These are phyloP conservation scores for Hydroisotoma schaefferi DNA, from an alignment of 2,888 invertebrate species.

Conservation along the genomic window DNA sequence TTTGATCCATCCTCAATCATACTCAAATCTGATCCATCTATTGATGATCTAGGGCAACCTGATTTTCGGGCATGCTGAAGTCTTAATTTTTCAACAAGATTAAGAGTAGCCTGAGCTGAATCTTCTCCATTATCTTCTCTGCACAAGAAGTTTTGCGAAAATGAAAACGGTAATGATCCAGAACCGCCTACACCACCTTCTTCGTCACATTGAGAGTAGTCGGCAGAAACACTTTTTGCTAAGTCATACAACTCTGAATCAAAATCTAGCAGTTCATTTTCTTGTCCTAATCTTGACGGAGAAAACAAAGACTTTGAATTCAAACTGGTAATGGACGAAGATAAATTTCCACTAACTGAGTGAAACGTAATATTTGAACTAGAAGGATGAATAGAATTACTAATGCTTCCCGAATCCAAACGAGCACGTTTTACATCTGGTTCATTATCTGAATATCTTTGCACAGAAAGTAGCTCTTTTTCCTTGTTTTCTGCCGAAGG, in stretches of 20 bases:
- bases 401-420: slow-evolving; percentile 28
- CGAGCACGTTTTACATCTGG: slow-evolving; percentile 46
- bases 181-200: slow-evolving; percentile 28
- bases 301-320: slow-evolving; percentile 46
- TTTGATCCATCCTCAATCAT: slow-evolving; percentile 21
- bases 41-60: slow-evolving; percentile 39
- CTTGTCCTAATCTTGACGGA: slow-evolving; percentile 34
- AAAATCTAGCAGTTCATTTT: slow-evolving; percentile 46
- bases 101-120: slow-evolving; percentile 75
- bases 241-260: slow-evolving; percentile 48
- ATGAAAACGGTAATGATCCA: slow-evolving; percentile 58
- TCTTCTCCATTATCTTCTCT: slow-evolving; percentile 78
- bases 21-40: slow-evolving; percentile 35
- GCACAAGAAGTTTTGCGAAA: slow-evolving; percentile 65
- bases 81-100: slow-evolving; percentile 77
- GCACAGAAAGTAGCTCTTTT: slow-evolving; percentile 13
- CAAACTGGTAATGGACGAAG: background rate
- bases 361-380: background rate
- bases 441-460: slow-evolving; percentile 28
- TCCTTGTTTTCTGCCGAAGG: slow-evolving; percentile 41
- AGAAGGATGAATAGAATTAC: background rate
- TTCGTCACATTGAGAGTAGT: slow-evolving; percentile 34
- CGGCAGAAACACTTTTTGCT: slow-evolving; percentile 46
- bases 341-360: background rate
- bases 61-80: slow-evolving; percentile 68